Evolutionary conservation across 2,888 invertebrate genomes (phyloP), one percentile per base, ranked within the genome.

Genomic region (Buathra laborator): DNA sequence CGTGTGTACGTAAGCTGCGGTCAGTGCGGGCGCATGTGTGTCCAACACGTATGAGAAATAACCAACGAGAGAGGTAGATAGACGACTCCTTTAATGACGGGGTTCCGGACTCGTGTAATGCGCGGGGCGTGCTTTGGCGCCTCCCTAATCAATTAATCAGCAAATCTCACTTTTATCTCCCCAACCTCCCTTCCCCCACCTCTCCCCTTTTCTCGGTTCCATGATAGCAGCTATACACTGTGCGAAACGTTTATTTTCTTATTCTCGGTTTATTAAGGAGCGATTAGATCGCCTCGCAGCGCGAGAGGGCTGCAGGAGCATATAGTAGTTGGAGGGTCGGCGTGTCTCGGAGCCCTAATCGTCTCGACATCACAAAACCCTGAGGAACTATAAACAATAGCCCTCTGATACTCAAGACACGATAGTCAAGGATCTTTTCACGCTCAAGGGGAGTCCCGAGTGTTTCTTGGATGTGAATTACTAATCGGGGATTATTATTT

Each of bases 61-160:
- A 37, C 74, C 16, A 62, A 43, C 44, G 74, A 56, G 64, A 44
- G 56, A 64, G 51, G 43, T 7, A 43, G 66, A 56, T 10, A 32
- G 62, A 67, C 72, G 75, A 80, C 76, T 82, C 86, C 87, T 88
- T 87, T 93, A 93, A 93, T 91, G 91, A 93, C 89, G 89, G 91
- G 89, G 88, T 89, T 88, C 19, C 86, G 85, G 82, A 87, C 83
- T 82, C 78, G 85, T 87, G 88, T 92, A 93, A 93, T 91, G 89
- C 88, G 88, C 87, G 88, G 92, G 92, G 92, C 92, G 92, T 89
- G 86, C 89, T 89, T 89, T 88, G 89, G 91, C 91, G 89, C 93
- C 92, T 91, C 91, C 92, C 91, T 90, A 92, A 92, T 92, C 93
- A 91, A 93, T 93, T 93, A 93, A 93, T 93, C 93, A 93, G 90